Evolutionary conservation across 2,888 invertebrate species (phyloP).

Genomic region (Tryphoninae sp.): DNA sequence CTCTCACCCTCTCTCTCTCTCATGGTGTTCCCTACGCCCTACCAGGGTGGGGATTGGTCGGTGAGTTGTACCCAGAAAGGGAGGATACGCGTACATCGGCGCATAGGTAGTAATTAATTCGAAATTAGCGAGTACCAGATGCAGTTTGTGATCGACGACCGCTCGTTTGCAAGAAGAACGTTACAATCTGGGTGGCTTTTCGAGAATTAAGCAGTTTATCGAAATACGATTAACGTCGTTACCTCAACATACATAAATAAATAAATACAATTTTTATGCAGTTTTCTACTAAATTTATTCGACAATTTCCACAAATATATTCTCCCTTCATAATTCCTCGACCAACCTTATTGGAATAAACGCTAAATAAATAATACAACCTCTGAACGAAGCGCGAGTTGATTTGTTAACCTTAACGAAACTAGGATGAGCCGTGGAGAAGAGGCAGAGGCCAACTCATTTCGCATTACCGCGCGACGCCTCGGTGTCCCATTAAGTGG

Average conservation of each 20-base stretch:
- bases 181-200: not conserved
- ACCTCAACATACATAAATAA: no score
- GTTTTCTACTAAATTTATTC: no score
- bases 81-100: not conserved
- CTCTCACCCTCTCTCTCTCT: slow-evolving; percentile 8
- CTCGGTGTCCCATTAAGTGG: slow-evolving; percentile 46
- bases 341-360: no score
- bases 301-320: no score
- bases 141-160: not conserved
- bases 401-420: slow-evolving; percentile 77
- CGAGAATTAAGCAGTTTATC: not conserved
- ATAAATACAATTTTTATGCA: no score
- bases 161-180: not conserved
- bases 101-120: not conserved
- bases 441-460: not conserved
- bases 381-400: not conserved
- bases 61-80: not conserved
- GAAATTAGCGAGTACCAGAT: not conserved
- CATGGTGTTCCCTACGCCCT: not conserved
- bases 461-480: slow-evolving; percentile 45
- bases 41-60: not conserved
- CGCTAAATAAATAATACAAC: no score
- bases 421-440: not conserved
- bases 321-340: no score
- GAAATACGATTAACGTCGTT: no score